These are phyloP conservation scores for Lepidurus packardi DNA, from an alignment of 1,140 invertebrate genomes.

Conservation along the genomic window DNA sequence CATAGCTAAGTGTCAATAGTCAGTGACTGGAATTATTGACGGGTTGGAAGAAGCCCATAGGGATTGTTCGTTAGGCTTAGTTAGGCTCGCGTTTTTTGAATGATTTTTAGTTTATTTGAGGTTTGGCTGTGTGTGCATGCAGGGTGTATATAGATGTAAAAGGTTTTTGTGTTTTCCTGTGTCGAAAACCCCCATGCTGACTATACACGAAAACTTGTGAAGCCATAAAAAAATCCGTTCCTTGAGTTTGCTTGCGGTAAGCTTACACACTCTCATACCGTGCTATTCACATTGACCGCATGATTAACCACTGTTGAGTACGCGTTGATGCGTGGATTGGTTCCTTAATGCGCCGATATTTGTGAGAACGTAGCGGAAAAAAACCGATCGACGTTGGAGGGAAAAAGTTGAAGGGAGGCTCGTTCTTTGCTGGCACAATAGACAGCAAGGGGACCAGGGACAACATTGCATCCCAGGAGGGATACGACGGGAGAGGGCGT, in stretches of 20 bases:
- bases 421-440: conserved; percentile 16
- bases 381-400: background rate
- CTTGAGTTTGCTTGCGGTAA: background rate
- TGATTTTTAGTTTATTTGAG: no score
- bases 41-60: background rate
- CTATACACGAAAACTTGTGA: conserved; percentile 5
- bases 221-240: background rate
- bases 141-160: background rate
- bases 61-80: background rate
- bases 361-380: background rate
- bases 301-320: conserved; percentile 3
- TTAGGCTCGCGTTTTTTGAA: background rate
- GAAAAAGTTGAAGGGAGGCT: background rate
- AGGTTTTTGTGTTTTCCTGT: background rate
- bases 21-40: background rate
- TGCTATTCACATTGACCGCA: background rate
- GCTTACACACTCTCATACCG: background rate
- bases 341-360: background rate
- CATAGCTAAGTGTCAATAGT: background rate
- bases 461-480: conserved; percentile 3
- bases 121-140: background rate
- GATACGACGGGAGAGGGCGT: conserved; percentile 16
- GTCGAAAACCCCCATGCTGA: background rate
- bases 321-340: background rate
- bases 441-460: background rate